phyloP scores from a whole-genome alignment of 2,888 invertebrate genomes.

The Phorcus lineatus region DNA sequence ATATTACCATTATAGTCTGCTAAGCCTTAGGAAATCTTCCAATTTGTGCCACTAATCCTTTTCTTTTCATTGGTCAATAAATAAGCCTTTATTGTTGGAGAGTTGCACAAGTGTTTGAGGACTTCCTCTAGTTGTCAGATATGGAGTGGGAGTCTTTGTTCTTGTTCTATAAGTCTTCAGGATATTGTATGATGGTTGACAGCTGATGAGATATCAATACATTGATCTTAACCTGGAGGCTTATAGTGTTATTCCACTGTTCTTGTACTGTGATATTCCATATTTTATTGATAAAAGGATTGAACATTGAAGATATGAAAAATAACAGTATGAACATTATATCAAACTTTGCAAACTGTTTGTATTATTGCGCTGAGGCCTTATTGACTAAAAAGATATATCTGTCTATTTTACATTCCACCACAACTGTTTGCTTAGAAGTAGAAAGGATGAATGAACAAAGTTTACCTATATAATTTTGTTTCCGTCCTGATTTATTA shows the following conservation, averaged over 20 bases:
- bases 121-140: not conserved
- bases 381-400: too few species aligned
- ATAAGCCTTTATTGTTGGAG: not conserved
- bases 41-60: not conserved
- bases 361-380: too few species aligned
- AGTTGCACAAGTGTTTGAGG: not conserved
- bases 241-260: not conserved
- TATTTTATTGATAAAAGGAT: too few species aligned
- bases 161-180: not conserved
- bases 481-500: too few species aligned
- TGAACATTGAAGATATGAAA: too few species aligned
- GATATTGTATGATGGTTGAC: not conserved
- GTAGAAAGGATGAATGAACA: too few species aligned
- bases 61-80: not conserved
- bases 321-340: too few species aligned
- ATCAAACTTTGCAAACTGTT: too few species aligned
- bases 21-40: not conserved
- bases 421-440: too few species aligned
- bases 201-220: not conserved
- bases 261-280: not conserved
- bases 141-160: not conserved
- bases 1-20: too few species aligned
- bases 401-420: too few species aligned
- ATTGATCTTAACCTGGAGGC: not conserved
- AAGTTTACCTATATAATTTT: too few species aligned